phyloP scores from a whole-genome alignment of 92 coral and sea anemone genomes.

The Porites divaricata region DNA sequence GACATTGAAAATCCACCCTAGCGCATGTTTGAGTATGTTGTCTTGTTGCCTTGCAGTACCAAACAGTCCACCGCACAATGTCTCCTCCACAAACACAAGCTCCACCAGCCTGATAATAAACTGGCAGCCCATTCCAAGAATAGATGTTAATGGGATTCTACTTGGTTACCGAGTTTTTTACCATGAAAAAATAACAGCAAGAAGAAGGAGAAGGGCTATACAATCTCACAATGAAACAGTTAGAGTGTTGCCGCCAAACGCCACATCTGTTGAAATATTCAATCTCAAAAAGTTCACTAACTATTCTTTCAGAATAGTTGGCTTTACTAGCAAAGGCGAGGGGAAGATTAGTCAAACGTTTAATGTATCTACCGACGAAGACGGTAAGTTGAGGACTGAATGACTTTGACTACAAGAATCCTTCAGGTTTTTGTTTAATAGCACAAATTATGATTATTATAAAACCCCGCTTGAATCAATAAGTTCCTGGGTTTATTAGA shows the following conservation, averaged over 20 bases:
- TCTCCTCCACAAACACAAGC: constrained; percentile 49
- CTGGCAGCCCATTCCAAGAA: constrained; percentile 77
- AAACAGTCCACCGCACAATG: constrained; percentile 60
- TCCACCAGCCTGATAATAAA: constrained; percentile 67
- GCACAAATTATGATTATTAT: too few relatives aligned
- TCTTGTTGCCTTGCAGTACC: constrained; percentile 51
- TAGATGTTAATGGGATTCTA: constrained; percentile 72
- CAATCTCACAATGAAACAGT: constrained; percentile 24
- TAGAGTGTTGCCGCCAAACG: constrained; percentile 56
- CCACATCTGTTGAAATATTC: constrained; percentile 53
- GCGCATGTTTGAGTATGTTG: neutral
- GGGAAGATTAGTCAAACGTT: constrained; percentile 57
- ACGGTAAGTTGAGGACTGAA: constrained; percentile 55
- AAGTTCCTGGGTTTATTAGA: too few relatives aligned
- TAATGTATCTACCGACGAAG: constrained; percentile 64
- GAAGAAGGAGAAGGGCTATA: constrained; percentile 15
- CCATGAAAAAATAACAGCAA: constrained; percentile 16
- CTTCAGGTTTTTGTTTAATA: too few relatives aligned
- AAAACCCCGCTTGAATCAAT: too few relatives aligned
- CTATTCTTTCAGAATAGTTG: constrained; percentile 70
- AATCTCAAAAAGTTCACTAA: constrained; percentile 58
- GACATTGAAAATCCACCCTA: too few relatives aligned
- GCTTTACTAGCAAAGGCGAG: constrained; percentile 74
- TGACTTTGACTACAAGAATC: too few relatives aligned
- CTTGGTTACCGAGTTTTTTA: constrained; percentile 66